Percentiles rank a stretch among this genome's conserved stretches.
phyloP scores from a whole-genome alignment of 1,140 invertebrate species.

The Drosophila kikkawai region DNA sequence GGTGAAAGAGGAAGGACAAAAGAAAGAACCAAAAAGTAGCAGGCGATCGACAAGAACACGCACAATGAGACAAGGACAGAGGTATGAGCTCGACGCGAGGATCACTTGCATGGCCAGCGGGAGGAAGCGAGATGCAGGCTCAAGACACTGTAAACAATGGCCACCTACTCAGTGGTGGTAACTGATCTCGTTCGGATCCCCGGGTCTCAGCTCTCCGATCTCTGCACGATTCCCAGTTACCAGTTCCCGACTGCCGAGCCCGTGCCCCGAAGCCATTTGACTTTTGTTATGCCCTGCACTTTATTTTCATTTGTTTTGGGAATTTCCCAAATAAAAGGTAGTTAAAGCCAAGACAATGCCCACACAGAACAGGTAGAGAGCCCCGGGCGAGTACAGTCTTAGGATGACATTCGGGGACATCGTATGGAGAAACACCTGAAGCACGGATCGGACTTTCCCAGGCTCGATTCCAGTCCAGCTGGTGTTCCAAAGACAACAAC shows the following conservation, averaged over 20 bases:
- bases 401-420: conserved; percentile 58
- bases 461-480: conserved; percentile 65
- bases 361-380: conserved; percentile 62
- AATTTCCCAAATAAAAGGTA: conserved; percentile 81
- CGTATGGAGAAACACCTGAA: conserved; percentile 62
- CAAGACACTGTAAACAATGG: conserved; percentile 58
- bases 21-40: conserved; percentile 57
- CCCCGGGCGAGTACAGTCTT: conserved; percentile 60
- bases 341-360: conserved; percentile 76
- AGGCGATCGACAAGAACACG: conserved; percentile 59
- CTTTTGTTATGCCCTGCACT: conserved; percentile 80
- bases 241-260: conserved; percentile 27
- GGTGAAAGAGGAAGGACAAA: conserved; percentile 15
- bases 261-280: conserved; percentile 75
- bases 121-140: conserved; percentile 9
- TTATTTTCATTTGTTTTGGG: conserved; percentile 83
- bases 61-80: conserved; percentile 74
- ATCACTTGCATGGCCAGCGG: conserved; percentile 56
- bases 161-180: conserved; percentile 72
- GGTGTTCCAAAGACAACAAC: conserved; percentile 57
- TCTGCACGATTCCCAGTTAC: conserved; percentile 6
- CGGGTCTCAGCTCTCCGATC: conserved; percentile 20
- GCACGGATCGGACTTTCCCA: conserved; percentile 69
- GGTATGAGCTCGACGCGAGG: conserved; percentile 45
- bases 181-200: conserved; percentile 53